phyloP scores from a whole-genome alignment of 2,888 invertebrate species.

The Diaphora mendica region DNA sequence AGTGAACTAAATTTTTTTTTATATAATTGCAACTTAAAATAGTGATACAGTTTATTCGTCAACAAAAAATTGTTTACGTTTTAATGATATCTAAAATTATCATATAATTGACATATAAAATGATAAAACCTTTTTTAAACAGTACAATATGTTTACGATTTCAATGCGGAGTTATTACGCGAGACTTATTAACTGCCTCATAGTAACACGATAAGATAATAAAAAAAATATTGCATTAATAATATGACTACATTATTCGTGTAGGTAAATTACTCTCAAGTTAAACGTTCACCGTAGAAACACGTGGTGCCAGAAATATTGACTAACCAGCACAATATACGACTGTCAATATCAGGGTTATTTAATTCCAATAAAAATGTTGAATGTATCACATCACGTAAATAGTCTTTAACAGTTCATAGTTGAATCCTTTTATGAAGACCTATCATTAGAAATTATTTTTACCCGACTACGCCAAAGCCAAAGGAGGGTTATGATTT shows the following conservation, averaged over 20 bases:
- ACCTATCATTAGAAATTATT: no score
- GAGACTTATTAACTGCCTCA: conserved; percentile 5
- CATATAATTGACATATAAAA: background rate
- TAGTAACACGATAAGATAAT: background rate
- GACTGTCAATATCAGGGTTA: background rate
- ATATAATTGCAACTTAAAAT: background rate
- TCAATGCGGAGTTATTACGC: conserved; percentile 3
- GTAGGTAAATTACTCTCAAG: background rate
- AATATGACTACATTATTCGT: background rate
- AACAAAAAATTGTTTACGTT: background rate
- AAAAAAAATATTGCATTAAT: background rate
- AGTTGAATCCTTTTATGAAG: no score
- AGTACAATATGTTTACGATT: conserved; percentile 1
- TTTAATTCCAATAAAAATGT: background rate
- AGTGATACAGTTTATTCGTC: background rate
- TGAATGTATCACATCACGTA: no score
- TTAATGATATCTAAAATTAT: background rate
- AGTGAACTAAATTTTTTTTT: background rate
- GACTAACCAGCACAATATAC: background rate
- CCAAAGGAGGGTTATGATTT: no score
- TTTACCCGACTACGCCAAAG: no score
- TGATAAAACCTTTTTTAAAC: background rate
- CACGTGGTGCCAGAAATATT: background rate
- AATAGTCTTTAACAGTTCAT: no score
- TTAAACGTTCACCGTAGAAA: background rate